Evolutionary conservation across 2,113 vertebrate genomes (phyloP).

Genomic region (Talpa occidentalis): DNA sequence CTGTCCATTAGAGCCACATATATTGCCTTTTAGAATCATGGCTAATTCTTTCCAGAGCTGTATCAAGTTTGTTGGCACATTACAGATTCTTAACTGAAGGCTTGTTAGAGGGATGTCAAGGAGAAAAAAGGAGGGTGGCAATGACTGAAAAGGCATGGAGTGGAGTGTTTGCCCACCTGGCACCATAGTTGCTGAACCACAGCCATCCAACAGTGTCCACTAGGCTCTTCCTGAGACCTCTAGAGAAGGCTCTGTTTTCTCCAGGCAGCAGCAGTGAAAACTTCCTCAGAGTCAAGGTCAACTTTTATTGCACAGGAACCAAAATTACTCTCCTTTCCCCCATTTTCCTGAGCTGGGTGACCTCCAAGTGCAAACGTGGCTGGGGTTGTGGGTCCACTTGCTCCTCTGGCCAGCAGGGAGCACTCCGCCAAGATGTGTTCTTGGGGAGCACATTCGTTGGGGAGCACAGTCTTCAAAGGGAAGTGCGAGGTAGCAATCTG

Average conservation of each 20-base stretch:
- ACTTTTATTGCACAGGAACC: conserved; percentile 76
- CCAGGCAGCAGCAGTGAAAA: conserved; percentile 52
- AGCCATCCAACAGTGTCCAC: not conserved
- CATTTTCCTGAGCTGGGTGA: conserved; percentile 67
- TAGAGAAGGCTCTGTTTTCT: conserved; percentile 36
- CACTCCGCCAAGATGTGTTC: not conserved
- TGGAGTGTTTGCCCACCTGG: conserved; percentile 60
- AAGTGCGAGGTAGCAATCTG: conserved; percentile 51
- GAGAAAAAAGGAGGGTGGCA: not conserved
- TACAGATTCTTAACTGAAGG: not conserved
- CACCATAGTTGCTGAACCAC: not conserved
- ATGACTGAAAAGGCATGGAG: not conserved
- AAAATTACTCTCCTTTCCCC: conserved; percentile 53
- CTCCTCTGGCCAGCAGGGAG: conserved; percentile 86
- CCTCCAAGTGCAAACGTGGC: conserved; percentile 61
- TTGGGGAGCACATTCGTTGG: not conserved
- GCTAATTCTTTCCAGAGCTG: not conserved
- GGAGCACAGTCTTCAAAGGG: conserved; percentile 67
- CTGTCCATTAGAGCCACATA: not conserved
- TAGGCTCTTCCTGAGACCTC: not conserved
- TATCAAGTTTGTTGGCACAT: not conserved
- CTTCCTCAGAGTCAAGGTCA: conserved; percentile 41
- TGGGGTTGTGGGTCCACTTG: conserved; percentile 55
- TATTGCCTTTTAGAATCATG: not conserved
- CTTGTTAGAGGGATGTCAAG: not conserved